These are phyloP conservation scores for Itoplectis maculator DNA, from an alignment of 2,888 invertebrate genomes.

Conservation along the genomic window DNA sequence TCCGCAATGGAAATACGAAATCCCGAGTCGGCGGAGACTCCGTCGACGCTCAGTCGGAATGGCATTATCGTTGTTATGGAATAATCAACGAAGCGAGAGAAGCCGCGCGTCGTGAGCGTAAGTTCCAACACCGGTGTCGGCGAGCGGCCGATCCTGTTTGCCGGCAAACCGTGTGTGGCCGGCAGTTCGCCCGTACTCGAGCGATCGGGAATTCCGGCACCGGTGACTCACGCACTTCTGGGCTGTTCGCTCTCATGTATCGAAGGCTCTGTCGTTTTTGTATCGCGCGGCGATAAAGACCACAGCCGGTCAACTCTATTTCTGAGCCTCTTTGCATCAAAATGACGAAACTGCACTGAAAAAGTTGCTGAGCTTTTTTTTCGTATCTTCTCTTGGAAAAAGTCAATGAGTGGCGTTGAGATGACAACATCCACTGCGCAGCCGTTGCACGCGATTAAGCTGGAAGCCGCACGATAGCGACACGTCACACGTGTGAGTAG, in stretches of 20 bases:
- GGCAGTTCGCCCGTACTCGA: slow-evolving; percentile 19
- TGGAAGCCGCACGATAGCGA: slow-evolving; percentile 19
- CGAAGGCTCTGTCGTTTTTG: slow-evolving; percentile 4
- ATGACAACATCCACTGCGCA: not conserved
- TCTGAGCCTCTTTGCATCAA: no score
- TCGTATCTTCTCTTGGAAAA: not conserved
- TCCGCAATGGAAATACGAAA: no score
- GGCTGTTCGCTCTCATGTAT: not conserved
- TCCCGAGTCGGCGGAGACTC: not conserved
- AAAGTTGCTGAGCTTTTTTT: not conserved
- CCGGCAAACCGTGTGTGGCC: not conserved
- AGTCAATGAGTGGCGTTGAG: not conserved
- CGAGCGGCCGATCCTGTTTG: slow-evolving; percentile 33
- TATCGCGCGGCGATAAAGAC: slow-evolving; percentile 21
- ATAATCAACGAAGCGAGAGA: slow-evolving; percentile 53
- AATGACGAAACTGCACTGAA: no score
- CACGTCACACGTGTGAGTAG: not conserved
- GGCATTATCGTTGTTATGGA: slow-evolving; percentile 46
- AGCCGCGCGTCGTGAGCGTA: slow-evolving; percentile 16
- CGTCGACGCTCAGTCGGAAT: slow-evolving; percentile 8
- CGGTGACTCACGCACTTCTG: slow-evolving; percentile 57
- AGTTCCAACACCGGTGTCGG: not conserved
- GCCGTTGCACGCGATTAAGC: slow-evolving; percentile 1
- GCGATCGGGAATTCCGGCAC: slow-evolving; percentile 62
- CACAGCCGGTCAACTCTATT: no score